These are phyloP conservation scores for Phrynosoma blainvillii DNA, from an alignment of 2,113 vertebrate species.

Conservation along the genomic window DNA sequence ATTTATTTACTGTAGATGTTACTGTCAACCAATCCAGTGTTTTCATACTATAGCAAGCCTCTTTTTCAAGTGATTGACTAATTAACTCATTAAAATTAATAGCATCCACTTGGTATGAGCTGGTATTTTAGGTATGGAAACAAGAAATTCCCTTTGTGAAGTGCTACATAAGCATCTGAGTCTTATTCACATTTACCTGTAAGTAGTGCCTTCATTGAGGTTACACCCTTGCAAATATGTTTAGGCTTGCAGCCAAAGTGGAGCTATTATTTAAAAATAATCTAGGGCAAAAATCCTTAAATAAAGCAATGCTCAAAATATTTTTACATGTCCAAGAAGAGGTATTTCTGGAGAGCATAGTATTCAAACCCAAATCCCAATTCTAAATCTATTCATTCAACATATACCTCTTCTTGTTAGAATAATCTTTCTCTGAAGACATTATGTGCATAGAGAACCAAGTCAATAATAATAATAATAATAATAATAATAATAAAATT, in stretches of 20 bases:
- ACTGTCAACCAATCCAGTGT: not conserved
- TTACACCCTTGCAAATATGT: not conserved
- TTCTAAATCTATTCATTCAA: not conserved
- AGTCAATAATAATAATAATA: too few species aligned
- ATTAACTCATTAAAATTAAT: conserved; percentile 23
- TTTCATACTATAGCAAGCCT: not conserved
- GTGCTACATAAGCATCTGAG: not conserved
- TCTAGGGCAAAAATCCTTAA: not conserved
- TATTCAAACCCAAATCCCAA: not conserved
- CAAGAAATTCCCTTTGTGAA: not conserved
- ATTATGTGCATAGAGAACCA: not conserved
- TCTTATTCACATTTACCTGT: not conserved
- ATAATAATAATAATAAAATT: too few species aligned
- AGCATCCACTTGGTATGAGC: not conserved
- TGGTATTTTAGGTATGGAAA: conserved; percentile 2
- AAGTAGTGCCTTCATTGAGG: not conserved
- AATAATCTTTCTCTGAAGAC: not conserved
- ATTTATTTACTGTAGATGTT: conserved; percentile 10
- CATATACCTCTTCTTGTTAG: not conserved
- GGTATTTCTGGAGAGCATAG: not conserved
- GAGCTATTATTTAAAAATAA: not conserved
- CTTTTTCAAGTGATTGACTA: conserved; percentile 19
- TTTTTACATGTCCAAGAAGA: too few species aligned
- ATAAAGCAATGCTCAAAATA: not conserved
- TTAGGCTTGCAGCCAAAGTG: not conserved